Evolutionary conservation across 2,113 vertebrate genomes (phyloP), one percentile per base, ranked within the genome.

Genomic region (Phylloscopus trochiloides): DNA sequence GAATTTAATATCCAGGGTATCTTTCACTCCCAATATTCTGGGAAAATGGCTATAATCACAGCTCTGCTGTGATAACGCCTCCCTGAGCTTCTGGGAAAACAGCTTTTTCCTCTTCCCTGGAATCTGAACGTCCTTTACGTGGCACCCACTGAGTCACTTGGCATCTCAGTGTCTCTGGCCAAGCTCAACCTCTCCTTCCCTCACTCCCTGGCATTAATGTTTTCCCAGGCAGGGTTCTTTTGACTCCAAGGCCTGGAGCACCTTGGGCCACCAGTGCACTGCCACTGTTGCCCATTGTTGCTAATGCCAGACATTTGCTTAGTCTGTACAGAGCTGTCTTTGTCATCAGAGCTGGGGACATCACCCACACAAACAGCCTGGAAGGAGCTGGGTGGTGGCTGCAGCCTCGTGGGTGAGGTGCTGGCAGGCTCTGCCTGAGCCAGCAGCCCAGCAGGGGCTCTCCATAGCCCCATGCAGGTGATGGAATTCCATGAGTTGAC

Each of bases 401-500:
- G 43, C 88, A 67, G 57, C 52, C 29, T 6, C 2, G 8, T 10
- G 9, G 14, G 12, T 8, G 47, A 84, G 54, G 4, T 4, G 72
- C 16, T 50, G 43, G 18, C 43, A 51, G 34, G 9, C 4, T 29
- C 51, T 74, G 77, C 54, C 62, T 28, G 24, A 45, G 73, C 43
- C 3, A 1, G 10, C 29, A 21, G 50, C 48, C 36, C 38, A 5
- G 34, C 1, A 0, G 57, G 26, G 32, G 21, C 14, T 75, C 24
- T 51, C 16, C 26, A 29, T 20, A 57, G 62, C 8, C 32, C 36
- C 0, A 0, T 0, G 0, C 29, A 52, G 14, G 19, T 24, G 45
- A 42, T 48, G 21, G 72, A 68, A 63, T 71, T 59, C 21, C 36
- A 51, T 0, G 2, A 43, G 24, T 8, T 58, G 73, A 18, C 32